phyloP scores from a whole-genome alignment of 2,888 invertebrate genomes.

The Camptogramma bilineatum region DNA sequence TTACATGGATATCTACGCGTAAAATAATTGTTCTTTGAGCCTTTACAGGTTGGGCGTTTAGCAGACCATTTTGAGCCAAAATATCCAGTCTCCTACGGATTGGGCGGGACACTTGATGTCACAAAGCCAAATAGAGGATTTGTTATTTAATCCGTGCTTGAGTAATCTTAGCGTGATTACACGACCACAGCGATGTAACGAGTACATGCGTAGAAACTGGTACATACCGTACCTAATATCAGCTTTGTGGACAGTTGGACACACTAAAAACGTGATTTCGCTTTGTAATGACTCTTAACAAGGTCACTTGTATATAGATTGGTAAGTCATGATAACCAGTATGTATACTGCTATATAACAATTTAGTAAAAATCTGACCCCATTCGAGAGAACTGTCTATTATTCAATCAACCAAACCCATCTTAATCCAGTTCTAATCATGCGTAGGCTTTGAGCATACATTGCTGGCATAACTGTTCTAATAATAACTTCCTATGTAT shows the following conservation, averaged over 20 bases:
- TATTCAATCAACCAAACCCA: slow-evolving; percentile 11
- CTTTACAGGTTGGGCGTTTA: not conserved
- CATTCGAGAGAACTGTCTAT: not conserved
- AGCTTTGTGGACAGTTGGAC: too few relatives aligned
- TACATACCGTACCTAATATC: too few relatives aligned
- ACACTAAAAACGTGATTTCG: too few relatives aligned
- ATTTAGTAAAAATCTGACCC: not conserved
- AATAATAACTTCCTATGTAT: not conserved
- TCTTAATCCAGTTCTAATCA: slow-evolving; percentile 18
- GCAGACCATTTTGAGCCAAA: not conserved
- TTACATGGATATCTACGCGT: not conserved
- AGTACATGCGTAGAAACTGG: too few relatives aligned
- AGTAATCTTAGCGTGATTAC: slow-evolving; percentile 8
- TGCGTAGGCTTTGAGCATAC: slow-evolving; percentile 11
- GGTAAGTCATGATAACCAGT: too few relatives aligned
- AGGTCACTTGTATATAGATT: too few relatives aligned
- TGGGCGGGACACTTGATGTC: not conserved
- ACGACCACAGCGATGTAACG: not conserved
- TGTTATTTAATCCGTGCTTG: not conserved
- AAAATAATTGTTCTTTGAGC: not conserved
- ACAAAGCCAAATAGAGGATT: slow-evolving; percentile 2
- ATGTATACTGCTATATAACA: too few relatives aligned
- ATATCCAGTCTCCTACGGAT: not conserved
- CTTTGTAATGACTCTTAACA: too few relatives aligned
- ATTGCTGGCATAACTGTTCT: slow-evolving; percentile 1